Base-by-base conservation (phyloP, 2,113 vertebrate species). In the Gorsachius goisagi region DNA sequence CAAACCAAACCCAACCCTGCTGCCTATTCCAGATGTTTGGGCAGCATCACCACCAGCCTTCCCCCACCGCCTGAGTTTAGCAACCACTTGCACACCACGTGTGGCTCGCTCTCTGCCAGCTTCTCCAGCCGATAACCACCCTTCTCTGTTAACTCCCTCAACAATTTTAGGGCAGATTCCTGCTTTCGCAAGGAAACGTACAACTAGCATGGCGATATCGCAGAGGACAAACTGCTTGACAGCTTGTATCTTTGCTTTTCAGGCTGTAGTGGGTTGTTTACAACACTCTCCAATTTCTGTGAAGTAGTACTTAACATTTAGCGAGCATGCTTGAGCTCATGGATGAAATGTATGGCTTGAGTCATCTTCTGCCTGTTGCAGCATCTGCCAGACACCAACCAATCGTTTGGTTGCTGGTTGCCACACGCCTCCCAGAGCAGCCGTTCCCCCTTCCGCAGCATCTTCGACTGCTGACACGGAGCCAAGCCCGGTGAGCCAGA, bases 271-370 rank as follows among this genome's bases (percentile, higher is more conserved):
- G 55, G 35, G 37, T 23, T 89, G 80, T 91, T 96, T 41, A 95
- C 68, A 84, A 58, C 72, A 14, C 55, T n/a, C 62, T 53, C 37
- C 71, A 35, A 33, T 66, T 85, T 44, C 69, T 76, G 52, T 85
- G 85, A 82, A 94, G 92, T 33, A 63, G 85, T 39, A 35, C 56
- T 89, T 88, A 63, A 87, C 69, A 56, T 72, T 88, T 68, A 30
- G 26, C 1, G 1, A 85, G 91, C 55, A 4, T 5, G 35, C 77
- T 73, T 44, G 39, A 89, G 74, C 44, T 88, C 23, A 4, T 8
- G 90, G 69, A 35, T 44, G 47, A 67, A 53, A 74, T 0, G 30
- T 8, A 55, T 20, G 0, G 1, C 68, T 55, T 26, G 68, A 89
- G 76, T 47, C 60, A 87, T 50, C n/a, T 21, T 15, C 80, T 1